Base-by-base conservation (phyloP, 2,888 invertebrate species). In the Aleiodes leptofemur region DNA sequence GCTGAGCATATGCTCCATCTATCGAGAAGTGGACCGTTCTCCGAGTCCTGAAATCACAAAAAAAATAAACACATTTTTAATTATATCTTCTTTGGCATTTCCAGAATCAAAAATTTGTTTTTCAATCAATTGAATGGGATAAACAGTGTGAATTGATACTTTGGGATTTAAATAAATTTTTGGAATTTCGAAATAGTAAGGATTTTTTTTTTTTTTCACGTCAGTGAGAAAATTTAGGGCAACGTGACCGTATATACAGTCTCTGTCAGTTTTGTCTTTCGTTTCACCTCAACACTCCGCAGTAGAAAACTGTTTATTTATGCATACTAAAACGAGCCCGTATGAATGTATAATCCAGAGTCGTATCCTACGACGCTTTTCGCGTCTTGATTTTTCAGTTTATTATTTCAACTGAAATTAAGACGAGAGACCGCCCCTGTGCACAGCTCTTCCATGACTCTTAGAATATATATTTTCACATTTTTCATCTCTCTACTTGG, bases 1-100 rank as follows among this genome's bases (percentile, higher is more conserved):
- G 94, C 92, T 84, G 95, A 95, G 88, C 95, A 95, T 88, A 96
- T 94, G 86, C 94, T 94, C 97, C 97, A 97, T 92, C 95, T 94
- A 92, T 96, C 96, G 90, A 96, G 92, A 87, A 95, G 92, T 82
- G 89, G 93, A 89, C 94, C 93, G 84, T 96, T 95, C 90, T 95
- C 93, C 84, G 94, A 93, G 91, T 96, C 96, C 96, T 96, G 91
- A 4, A 92, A 92, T 90, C 91, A 90, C n/a, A 82, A 84, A 81
- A 78, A 14, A 89, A 90, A 90, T 16, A n/a, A 51, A 50, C 13
- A 66, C 6, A 57, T 11, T 31, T 31, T 31, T 59, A 56, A 55
- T 43, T 56, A 50, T 38, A 53, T 59, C 71, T 38, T 34, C 68
- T 61, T 31, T 51, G 13, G 31, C 23, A n/a, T 69, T 29, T 51